A percentile compares a stretch with the other conserved stretches of the same genome.
Evolutionary conservation across 2,888 invertebrate genomes (phyloP).

Genomic region (Arctia plantaginis): DNA sequence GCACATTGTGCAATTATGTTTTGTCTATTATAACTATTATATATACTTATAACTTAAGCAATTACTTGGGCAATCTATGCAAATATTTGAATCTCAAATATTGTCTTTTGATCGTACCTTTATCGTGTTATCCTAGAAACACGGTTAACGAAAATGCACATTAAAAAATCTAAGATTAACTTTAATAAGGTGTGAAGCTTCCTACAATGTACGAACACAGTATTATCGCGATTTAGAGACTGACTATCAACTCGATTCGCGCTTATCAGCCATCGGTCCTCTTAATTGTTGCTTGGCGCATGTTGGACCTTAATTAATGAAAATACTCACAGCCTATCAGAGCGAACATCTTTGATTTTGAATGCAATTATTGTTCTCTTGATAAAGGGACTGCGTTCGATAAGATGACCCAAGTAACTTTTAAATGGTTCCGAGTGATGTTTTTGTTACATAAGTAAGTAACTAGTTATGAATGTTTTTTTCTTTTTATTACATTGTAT

Average conservation of each 20-base stretch:
- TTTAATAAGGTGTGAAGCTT: conserved; percentile 79
- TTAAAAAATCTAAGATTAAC: conserved; percentile 34
- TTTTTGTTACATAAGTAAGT: not conserved
- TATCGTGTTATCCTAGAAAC: not conserved
- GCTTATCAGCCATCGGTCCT: conserved; percentile 81
- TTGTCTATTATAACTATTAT: not conserved
- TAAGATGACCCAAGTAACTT: conserved; percentile 48
- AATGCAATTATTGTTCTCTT: conserved; percentile 84
- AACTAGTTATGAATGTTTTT: not conserved
- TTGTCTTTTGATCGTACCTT: no score
- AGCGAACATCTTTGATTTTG: conserved; percentile 82
- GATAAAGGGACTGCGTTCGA: conserved; percentile 72
- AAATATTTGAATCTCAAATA: not conserved
- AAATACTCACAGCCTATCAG: conserved; percentile 79
- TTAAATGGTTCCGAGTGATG: conserved; percentile 17
- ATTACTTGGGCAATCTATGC: not conserved
- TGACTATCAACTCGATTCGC: conserved; percentile 72
- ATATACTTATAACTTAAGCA: no score
- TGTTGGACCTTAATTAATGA: conserved; percentile 84
- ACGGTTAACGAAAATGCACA: not conserved
- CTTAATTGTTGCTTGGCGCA: conserved; percentile 82
- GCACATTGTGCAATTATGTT: not conserved
- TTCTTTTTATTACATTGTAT: not conserved
- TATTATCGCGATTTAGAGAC: conserved; percentile 66
- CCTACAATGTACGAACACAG: conserved; percentile 63